These are phyloP conservation scores for Leucania comma DNA, from an alignment of 2,888 invertebrate species.

Conservation along the genomic window DNA sequence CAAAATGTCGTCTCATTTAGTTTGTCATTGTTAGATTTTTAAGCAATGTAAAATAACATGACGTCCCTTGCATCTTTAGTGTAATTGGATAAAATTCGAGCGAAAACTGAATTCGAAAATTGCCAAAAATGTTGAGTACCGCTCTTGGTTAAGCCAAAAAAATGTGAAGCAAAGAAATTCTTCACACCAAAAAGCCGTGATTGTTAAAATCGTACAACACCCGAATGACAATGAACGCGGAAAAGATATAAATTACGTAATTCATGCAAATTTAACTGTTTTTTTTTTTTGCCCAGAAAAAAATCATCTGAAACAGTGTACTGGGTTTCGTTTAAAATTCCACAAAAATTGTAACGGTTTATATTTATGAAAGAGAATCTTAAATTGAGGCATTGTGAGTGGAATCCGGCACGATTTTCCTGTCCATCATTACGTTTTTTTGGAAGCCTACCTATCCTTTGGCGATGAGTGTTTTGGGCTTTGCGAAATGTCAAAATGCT, in stretches of 20 bases:
- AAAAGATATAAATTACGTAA: constrained; percentile 79
- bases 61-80: not conserved
- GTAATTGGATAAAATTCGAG: constrained; percentile 1
- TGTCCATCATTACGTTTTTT: constrained; percentile 64
- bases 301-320: constrained; percentile 55
- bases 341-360: constrained; percentile 74
- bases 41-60: not conserved
- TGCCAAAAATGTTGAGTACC: constrained; percentile 23
- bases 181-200: constrained; percentile 53
- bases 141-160: constrained; percentile 21
- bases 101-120: constrained; percentile 1
- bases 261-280: constrained; percentile 81
- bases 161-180: constrained; percentile 34
- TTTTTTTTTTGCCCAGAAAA: constrained; percentile 62
- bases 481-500: constrained; percentile 47
- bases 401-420: constrained; percentile 64
- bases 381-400: constrained; percentile 78
- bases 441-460: constrained; percentile 52
- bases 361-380: constrained; percentile 71
- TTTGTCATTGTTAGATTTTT: not conserved
- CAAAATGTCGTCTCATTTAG: constrained; percentile 10
- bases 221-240: constrained; percentile 71
- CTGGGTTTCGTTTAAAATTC: constrained; percentile 73
- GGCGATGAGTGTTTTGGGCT: constrained; percentile 42
- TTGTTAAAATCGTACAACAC: constrained; percentile 59